Evolutionary conservation across 2,113 vertebrate genomes (phyloP), one percentile per base, ranked within the genome.

Genomic region (Ceyx cyanopectus): DNA sequence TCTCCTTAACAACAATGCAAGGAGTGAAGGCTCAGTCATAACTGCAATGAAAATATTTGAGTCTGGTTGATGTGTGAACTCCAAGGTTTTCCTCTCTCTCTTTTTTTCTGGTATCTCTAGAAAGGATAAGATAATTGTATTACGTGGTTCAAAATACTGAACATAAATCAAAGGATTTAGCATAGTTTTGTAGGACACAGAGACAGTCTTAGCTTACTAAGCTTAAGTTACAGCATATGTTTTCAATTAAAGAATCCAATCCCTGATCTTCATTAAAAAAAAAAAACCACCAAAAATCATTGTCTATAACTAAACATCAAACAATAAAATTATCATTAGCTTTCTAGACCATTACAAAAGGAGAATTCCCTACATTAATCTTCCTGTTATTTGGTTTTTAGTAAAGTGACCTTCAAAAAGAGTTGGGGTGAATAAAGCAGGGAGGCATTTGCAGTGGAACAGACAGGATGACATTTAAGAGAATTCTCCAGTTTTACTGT

Each of bases 311-410:
- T 45, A 74, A 93, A 95, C 96, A 94, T 94, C 94, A 89, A 97
- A 95, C 92, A 94, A 92, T 96, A 76, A 95, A 96, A 92, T 77
- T 83, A 92, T 94, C 95, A 90, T 96, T 92, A 97, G 88, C 60
- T 85, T 80, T 83, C 77, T 16, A 70, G 78, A 17, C 83, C 90
- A 77, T 94, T 95, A 90, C 74, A 8, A 96, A 91, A 67, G 30
- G 24, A 74, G 84, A 90, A 61, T 46, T 46, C 75, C 60, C 41
- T 74, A 29, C 87, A 61, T 97, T 86, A 91, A 94, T 97, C 93
- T 94, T 67, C 8, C 66, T 70, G 58, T 61, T 93, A 26, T 66
- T 93, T 93, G 91, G 91, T 85, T 87, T 93, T 93, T 84, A 21
- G 67, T 86, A 90, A 96, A 96, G 83, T 73, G 85, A 92, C 67